A percentile compares a stretch with the other conserved stretches of the same genome.
These are phyloP conservation scores for Sternarchorhynchus goeldii DNA, from an alignment of 2,797 vertebrate species.

Conservation along the genomic window DNA sequence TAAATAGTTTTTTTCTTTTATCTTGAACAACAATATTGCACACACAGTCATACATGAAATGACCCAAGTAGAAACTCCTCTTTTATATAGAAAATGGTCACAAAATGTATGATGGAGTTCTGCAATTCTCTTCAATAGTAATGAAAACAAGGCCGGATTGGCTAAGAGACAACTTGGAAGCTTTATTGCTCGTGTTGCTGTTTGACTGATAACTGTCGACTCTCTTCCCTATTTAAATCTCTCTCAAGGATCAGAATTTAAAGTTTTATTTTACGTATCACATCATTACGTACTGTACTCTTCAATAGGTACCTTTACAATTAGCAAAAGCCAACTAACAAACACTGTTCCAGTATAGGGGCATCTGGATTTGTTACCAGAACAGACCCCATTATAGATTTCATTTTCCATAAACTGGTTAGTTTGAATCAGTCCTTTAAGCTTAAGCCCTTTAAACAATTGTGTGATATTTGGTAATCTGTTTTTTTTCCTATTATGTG, in stretches of 20 bases:
- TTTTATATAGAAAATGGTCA: too few relatives aligned
- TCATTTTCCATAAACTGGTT: neutral
- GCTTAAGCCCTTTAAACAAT: neutral
- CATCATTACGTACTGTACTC: neutral
- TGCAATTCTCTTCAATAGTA: too few relatives aligned
- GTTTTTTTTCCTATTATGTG: slow-evolving; percentile 28
- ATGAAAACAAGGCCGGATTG: neutral
- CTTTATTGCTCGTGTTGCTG: neutral
- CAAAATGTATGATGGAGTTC: too few relatives aligned
- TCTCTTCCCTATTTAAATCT: slow-evolving; percentile 1
- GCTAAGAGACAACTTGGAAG: neutral
- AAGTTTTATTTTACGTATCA: slow-evolving; percentile 4
- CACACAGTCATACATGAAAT: neutral
- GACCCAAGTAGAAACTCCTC: too few relatives aligned
- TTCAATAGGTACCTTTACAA: slow-evolving; percentile 6
- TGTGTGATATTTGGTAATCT: slow-evolving; percentile 20
- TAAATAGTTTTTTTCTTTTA: neutral
- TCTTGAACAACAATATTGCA: neutral
- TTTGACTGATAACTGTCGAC: neutral
- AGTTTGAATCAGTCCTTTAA: neutral
- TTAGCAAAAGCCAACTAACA: neutral
- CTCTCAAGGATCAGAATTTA: neutral
- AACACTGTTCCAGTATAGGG: neutral
- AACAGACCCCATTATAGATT: neutral
- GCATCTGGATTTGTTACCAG: neutral